phyloP scores from a whole-genome alignment of 2,797 vertebrate genomes.

The Scolopax bukidnonensis region DNA sequence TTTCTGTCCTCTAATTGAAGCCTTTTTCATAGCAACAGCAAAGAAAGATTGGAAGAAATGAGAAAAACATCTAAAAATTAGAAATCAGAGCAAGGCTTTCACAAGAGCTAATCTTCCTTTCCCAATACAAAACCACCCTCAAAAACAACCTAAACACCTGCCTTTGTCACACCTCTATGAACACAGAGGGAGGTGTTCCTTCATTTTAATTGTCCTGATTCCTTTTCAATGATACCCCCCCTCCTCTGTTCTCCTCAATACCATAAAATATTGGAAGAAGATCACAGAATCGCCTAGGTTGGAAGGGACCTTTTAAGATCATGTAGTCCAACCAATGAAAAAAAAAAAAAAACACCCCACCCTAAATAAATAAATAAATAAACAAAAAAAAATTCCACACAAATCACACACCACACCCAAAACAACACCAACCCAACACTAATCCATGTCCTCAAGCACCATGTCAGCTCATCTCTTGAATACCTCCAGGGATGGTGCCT shows the following conservation, averaged over 20 bases:
- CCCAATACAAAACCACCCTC: background rate
- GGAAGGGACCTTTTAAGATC: no score
- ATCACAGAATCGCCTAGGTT: no score
- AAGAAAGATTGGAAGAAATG: background rate
- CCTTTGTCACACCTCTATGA: background rate
- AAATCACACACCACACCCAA: no score
- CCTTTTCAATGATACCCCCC: background rate
- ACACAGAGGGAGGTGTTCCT: background rate
- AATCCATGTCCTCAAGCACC: no score
- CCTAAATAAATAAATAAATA: no score
- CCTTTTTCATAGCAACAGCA: background rate
- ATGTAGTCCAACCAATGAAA: no score
- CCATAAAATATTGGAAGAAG: background rate
- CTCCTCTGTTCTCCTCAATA: background rate
- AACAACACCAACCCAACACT: no score
- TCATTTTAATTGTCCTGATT: constrained; percentile 11
- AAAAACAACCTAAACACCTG: background rate
- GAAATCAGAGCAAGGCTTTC: background rate
- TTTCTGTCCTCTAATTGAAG: background rate
- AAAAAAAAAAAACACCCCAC: no score
- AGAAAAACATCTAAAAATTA: background rate
- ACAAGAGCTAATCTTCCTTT: background rate
- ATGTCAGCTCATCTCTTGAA: no score
- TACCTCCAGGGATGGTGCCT: no score
- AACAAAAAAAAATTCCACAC: no score